phyloP scores from a whole-genome alignment of 2,888 invertebrate genomes.

The Latheticus oryzae region DNA sequence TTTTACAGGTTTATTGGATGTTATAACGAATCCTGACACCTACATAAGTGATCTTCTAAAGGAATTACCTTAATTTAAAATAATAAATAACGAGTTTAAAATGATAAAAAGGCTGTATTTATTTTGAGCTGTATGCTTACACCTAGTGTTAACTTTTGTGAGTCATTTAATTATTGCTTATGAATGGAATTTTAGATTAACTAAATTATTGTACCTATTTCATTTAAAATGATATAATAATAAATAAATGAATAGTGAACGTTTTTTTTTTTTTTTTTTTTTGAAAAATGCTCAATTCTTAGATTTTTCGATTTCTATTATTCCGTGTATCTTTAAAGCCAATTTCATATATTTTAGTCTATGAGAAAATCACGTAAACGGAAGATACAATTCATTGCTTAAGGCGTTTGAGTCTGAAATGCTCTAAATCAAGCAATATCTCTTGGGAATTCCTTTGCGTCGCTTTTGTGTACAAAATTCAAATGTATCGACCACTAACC shows the following conservation, averaged over 20 bases:
- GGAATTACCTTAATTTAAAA: slow-evolving; percentile 56
- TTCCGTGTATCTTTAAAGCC: too few species aligned
- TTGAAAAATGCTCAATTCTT: too few species aligned
- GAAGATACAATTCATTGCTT: too few species aligned
- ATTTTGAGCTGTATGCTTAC: slow-evolving; percentile 47
- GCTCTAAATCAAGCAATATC: too few species aligned
- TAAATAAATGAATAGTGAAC: slow-evolving; percentile 22
- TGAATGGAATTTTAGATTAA: slow-evolving; percentile 53
- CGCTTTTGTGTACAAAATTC: too few species aligned
- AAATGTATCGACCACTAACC: too few species aligned
- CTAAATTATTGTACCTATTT: slow-evolving; percentile 56
- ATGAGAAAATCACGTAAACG: too few species aligned
- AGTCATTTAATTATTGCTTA: slow-evolving; percentile 46
- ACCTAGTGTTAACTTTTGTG: slow-evolving; percentile 45
- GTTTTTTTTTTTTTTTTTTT: not conserved
- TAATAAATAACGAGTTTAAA: slow-evolving; percentile 40
- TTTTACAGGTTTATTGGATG: slow-evolving; percentile 72
- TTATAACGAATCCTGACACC: slow-evolving; percentile 74
- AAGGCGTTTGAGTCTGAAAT: too few species aligned
- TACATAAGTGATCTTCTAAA: slow-evolving; percentile 70
- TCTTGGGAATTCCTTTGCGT: too few species aligned
- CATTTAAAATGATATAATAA: slow-evolving; percentile 29
- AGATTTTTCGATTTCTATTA: too few species aligned
- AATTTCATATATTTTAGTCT: too few species aligned
- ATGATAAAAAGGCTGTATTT: slow-evolving; percentile 49